These are phyloP conservation scores for Brachyptera risi DNA, from an alignment of 2,888 invertebrate species.

Conservation along the genomic window DNA sequence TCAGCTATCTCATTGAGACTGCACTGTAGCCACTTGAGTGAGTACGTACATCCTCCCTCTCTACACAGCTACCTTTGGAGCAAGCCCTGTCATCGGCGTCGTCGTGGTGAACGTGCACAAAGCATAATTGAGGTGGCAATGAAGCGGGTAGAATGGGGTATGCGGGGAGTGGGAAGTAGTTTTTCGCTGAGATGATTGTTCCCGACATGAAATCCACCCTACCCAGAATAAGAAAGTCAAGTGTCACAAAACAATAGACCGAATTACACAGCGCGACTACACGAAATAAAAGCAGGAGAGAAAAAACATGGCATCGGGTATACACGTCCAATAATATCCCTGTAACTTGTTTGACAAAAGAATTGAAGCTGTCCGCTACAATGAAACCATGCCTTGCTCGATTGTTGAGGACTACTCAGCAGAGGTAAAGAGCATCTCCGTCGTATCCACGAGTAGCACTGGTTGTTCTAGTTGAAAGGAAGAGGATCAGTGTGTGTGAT, in stretches of 20 bases:
- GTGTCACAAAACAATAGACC: constrained; percentile 6
- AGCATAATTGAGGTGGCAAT: constrained; percentile 21
- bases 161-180: constrained; percentile 6
- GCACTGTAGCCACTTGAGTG: not conserved
- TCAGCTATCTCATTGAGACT: not conserved
- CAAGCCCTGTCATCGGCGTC: not conserved
- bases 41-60: not conserved
- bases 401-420: too few species aligned
- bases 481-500: too few species aligned
- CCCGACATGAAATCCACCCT: too few species aligned
- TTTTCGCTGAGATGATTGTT: constrained; percentile 18
- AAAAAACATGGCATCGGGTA: not conserved
- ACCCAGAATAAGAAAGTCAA: not conserved
- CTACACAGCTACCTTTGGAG: not conserved
- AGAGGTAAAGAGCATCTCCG: too few species aligned
- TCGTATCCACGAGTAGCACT: too few species aligned
- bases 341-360: too few species aligned
- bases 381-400: too few species aligned
- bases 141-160: too few species aligned
- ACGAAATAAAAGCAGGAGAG: not conserved
- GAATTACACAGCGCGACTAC: not conserved
- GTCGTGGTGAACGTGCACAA: constrained; percentile 7
- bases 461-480: too few species aligned
- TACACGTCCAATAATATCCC: too few species aligned
- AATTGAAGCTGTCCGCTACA: too few species aligned